phyloP scores from a whole-genome alignment of 35 echinoderm and acorn worm species.

The Holothuria glaberrima region DNA sequence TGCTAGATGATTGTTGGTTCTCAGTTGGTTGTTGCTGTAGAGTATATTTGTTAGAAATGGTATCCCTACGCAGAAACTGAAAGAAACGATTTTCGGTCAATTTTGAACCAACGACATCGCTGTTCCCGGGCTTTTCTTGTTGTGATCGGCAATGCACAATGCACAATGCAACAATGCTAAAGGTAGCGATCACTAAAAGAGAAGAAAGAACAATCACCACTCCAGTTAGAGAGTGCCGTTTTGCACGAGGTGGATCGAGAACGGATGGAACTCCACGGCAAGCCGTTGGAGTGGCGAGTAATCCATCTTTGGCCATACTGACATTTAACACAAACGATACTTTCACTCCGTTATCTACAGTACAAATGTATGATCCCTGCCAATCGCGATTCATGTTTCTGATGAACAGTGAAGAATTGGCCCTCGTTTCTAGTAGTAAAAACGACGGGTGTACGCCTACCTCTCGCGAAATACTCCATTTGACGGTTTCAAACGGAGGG shows the following conservation, averaged over 20 bases:
- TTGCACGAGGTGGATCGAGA: neutral
- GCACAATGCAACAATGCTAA: neutral
- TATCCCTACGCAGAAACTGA: neutral
- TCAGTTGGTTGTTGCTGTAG: neutral
- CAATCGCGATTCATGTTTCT: neutral
- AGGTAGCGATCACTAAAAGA: neutral
- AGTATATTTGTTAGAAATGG: neutral
- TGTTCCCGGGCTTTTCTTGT: too few species aligned
- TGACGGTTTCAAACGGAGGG: neutral
- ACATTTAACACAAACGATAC: neutral
- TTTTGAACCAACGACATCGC: too few species aligned
- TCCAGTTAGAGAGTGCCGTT: too few species aligned
- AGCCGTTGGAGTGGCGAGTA: neutral
- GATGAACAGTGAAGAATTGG: neutral
- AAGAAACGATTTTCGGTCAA: neutral
- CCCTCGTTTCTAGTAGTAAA: neutral
- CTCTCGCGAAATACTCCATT: neutral
- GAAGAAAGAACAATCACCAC: neutral
- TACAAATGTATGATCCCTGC: conserved; percentile 21
- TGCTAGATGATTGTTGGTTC: neutral
- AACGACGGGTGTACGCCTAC: neutral
- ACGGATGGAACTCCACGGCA: neutral
- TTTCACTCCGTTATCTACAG: neutral
- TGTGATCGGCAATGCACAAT: conserved; percentile 4
- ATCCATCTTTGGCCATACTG: neutral